Evolutionary conservation across 2,888 invertebrate genomes (phyloP).

Genomic region (Drosophila vallismaia): DNA sequence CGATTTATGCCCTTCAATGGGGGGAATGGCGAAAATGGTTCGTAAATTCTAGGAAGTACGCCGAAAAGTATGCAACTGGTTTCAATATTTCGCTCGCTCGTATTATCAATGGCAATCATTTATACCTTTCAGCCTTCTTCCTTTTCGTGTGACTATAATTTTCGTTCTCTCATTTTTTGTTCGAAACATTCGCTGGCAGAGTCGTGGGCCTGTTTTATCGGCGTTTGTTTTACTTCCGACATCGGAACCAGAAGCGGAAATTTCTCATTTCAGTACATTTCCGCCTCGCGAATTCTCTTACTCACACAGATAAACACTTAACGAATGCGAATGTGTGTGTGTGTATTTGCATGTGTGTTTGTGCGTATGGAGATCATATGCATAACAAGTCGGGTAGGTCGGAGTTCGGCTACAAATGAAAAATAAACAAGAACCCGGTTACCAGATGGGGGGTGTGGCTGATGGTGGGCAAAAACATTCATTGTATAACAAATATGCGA

Average conservation of each 20-base stretch:
- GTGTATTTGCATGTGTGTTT: background rate
- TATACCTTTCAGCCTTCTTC: constrained; percentile 40
- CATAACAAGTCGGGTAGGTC: constrained; percentile 51
- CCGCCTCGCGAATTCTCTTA: constrained; percentile 49
- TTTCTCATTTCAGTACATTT: constrained; percentile 78
- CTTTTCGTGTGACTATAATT: constrained; percentile 12
- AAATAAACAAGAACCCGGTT: constrained; percentile 65
- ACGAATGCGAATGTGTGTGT: background rate
- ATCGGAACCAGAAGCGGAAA: constrained; percentile 78
- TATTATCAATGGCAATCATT: constrained; percentile 67
- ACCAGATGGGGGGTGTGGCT: constrained; percentile 43
- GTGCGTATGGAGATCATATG: constrained; percentile 60
- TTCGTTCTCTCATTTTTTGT: constrained; percentile 10
- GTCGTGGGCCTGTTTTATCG: constrained; percentile 64
- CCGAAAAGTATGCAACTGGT: constrained; percentile 70
- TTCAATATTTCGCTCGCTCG: constrained; percentile 56
- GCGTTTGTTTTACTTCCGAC: constrained; percentile 77
- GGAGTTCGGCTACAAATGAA: constrained; percentile 40
- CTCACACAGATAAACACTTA: constrained; percentile 13
- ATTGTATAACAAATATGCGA: constrained; percentile 71
- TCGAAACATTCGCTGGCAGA: constrained; percentile 12
- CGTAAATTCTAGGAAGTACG: constrained; percentile 54
- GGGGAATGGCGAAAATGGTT: constrained; percentile 40
- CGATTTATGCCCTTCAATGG: constrained; percentile 57
- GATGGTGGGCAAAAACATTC: constrained; percentile 57